A percentile compares a stretch with the other conserved stretches of the same genome.
These are phyloP conservation scores for Philereme vetulata DNA, from an alignment of 2,888 invertebrate species.

Conservation along the genomic window DNA sequence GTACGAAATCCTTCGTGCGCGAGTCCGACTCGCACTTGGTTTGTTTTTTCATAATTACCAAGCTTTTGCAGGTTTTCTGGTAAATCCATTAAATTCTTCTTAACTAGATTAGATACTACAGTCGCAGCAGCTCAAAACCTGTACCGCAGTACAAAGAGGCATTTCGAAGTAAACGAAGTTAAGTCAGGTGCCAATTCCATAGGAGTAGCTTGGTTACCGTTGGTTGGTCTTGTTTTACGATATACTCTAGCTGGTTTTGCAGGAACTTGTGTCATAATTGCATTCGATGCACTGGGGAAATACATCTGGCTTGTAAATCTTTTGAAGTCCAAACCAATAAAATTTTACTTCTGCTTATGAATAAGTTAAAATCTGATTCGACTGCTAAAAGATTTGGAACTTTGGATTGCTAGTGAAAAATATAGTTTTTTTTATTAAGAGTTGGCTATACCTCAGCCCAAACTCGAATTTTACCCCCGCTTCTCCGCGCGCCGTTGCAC, in stretches of 20 bases:
- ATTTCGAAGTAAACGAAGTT: conserved; percentile 66
- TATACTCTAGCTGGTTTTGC: conserved; percentile 36
- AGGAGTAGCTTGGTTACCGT: conserved; percentile 56
- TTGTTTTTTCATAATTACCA: no score
- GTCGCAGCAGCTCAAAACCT: conserved; percentile 30
- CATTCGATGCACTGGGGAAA: conserved; percentile 29
- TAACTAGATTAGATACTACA: not conserved
- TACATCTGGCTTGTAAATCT: conserved; percentile 22
- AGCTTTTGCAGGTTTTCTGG: no score
- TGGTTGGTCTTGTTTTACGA: conserved; percentile 62
- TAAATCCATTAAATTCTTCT: no score
- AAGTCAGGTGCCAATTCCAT: conserved; percentile 69
- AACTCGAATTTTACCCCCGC: no score
- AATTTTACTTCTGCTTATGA: conserved; percentile 19
- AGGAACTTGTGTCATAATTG: conserved; percentile 40
- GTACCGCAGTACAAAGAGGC: conserved; percentile 50
- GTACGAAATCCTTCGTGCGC: no score
- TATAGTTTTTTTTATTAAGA: no score
- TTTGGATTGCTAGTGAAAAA: no score
- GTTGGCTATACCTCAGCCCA: no score
- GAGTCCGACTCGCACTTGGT: no score
- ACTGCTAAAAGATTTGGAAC: no score
- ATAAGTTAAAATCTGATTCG: not conserved
- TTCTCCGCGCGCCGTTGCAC: no score
- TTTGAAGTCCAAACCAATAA: conserved; percentile 22